Percentiles rank a stretch among this genome's conserved stretches.
phyloP scores from a whole-genome alignment of 2,888 invertebrate genomes.

The Julus scanicus region DNA sequence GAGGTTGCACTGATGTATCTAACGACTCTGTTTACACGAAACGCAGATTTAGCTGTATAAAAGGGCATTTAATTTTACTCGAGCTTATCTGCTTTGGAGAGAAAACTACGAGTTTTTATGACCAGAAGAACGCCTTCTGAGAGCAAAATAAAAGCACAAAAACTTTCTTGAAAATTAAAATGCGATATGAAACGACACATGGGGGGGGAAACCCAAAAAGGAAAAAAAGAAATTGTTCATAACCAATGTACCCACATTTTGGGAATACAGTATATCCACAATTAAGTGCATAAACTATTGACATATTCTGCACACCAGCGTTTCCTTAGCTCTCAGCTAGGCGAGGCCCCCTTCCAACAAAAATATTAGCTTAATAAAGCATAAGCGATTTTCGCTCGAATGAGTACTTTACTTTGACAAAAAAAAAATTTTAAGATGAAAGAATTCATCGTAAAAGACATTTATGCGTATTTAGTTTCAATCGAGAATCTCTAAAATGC shows the following conservation, averaged over 20 bases:
- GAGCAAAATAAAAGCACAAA: background rate
- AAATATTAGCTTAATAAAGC: constrained; percentile 38
- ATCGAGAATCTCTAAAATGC: background rate
- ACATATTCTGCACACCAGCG: background rate
- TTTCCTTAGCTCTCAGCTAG: background rate
- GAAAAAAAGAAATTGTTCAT: background rate
- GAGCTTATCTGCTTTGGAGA: background rate
- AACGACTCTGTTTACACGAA: constrained; percentile 25
- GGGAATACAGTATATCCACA: background rate
- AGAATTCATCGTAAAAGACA: background rate
- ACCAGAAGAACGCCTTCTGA: background rate
- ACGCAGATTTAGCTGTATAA: background rate
- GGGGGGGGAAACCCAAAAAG: background rate
- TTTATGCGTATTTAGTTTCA: background rate
- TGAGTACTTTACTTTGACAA: background rate
- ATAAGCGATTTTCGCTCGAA: constrained; percentile 35
- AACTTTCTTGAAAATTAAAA: constrained; percentile 40
- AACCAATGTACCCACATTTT: background rate
- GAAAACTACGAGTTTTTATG: background rate
- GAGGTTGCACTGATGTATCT: background rate
- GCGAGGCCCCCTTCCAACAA: background rate
- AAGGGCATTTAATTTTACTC: constrained; percentile 13
- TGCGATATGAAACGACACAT: constrained; percentile 35
- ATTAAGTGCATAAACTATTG: constrained; percentile 2
- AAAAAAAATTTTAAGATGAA: background rate